Conservation (phyloP, 2,888 invertebrate genomes). For the Lottia scabra region DNA sequence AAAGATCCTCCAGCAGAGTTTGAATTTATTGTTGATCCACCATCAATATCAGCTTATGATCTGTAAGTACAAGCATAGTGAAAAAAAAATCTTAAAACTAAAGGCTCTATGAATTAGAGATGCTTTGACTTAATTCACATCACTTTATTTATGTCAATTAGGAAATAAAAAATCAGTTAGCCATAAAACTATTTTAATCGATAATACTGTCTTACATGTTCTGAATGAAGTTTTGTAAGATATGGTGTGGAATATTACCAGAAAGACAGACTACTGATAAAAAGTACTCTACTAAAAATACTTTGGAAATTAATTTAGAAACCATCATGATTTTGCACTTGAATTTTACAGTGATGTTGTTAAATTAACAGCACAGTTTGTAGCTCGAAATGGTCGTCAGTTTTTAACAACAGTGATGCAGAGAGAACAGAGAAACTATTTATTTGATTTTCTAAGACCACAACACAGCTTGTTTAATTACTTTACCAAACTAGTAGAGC, state of each 20-base stretch:
- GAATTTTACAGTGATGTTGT: conserved; percentile 84
- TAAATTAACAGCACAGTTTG: conserved; percentile 97
- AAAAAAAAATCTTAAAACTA: no score
- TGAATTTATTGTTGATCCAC: conserved; percentile 85
- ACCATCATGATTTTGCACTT: neutral
- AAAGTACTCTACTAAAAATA: no score
- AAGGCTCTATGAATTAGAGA: no score
- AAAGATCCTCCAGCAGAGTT: conserved; percentile 69
- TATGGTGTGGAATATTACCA: no score
- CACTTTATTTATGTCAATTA: no score
- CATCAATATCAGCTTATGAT: conserved; percentile 97
- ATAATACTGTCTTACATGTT: no score
- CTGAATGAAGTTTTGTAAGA: no score
- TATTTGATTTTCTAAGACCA: conserved; percentile 98
- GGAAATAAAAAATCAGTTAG: no score
- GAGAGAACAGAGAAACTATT: conserved; percentile 95
- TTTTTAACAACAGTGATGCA: conserved; percentile 99
- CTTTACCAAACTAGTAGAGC: conserved; percentile 96
- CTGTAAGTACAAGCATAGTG: conserved; percentile 74
- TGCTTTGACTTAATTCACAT: no score
- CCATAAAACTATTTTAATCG: no score
- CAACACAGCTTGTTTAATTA: conserved; percentile 99
- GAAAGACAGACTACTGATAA: no score
- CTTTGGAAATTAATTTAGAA: no score
- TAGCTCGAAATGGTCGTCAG: conserved; percentile 96